Evolutionary conservation across 1,140 invertebrate species (phyloP).

Genomic region (Drosophila repleta): DNA sequence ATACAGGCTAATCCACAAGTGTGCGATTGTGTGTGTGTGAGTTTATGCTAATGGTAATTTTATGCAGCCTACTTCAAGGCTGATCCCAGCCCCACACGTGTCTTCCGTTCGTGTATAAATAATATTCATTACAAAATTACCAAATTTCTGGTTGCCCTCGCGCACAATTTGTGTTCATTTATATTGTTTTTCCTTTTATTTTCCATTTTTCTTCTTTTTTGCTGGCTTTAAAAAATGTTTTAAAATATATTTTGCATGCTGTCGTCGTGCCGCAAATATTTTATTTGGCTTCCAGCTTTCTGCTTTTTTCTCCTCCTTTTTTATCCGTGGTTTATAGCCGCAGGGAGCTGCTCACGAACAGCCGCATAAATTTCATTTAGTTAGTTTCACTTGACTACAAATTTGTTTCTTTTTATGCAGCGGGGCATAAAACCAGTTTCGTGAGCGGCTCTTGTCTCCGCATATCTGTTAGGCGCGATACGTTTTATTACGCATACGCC

Average conservation of each 20-base stretch:
- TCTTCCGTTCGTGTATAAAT: slow-evolving; percentile 57
- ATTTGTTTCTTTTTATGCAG: slow-evolving; percentile 34
- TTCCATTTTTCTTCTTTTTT: background rate
- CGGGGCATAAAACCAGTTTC: slow-evolving; percentile 32
- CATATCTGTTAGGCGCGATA: slow-evolving; percentile 30
- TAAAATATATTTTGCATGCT: slow-evolving; percentile 12
- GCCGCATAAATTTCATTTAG: slow-evolving; percentile 66
- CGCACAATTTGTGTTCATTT: slow-evolving; percentile 41
- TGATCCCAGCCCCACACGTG: slow-evolving; percentile 22
- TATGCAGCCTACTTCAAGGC: slow-evolving; percentile 32
- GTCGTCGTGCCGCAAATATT: slow-evolving; percentile 8
- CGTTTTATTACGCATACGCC: slow-evolving; percentile 71
- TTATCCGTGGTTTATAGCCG: background rate
- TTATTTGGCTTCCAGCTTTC: background rate
- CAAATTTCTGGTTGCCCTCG: slow-evolving; percentile 44
- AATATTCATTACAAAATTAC: slow-evolving; percentile 78
- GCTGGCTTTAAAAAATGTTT: background rate
- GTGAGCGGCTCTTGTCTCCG: background rate
- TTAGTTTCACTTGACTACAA: slow-evolving; percentile 53
- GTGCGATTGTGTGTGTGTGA: background rate
- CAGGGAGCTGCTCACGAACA: slow-evolving; percentile 21
- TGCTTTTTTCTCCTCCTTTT: background rate
- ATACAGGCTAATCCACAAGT: slow-evolving; percentile 57
- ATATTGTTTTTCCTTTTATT: slow-evolving; percentile 1
- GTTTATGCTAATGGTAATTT: slow-evolving; percentile 42